Conservation (phyloP, 2,888 invertebrate genomes). For the Noctua pronuba region DNA sequence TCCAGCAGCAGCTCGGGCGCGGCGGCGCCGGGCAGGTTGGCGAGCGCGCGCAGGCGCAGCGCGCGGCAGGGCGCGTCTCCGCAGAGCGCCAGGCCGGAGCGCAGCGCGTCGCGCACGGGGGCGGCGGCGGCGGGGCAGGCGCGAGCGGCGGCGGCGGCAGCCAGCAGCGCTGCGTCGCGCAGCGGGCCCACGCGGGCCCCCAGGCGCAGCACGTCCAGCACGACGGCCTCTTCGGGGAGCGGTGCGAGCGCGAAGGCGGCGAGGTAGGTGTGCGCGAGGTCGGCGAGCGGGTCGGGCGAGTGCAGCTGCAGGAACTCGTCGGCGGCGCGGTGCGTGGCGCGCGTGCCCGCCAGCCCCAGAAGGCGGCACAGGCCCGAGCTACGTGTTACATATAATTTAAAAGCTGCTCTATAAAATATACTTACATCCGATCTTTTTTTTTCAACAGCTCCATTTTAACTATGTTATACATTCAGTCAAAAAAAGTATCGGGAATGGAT, state of each 20-base stretch:
- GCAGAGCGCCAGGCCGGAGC: conserved; percentile 66
- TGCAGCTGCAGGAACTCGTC: conserved; percentile 72
- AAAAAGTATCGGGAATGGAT: too few species aligned
- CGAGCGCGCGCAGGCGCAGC: conserved; percentile 75
- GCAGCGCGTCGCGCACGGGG: conserved; percentile 48
- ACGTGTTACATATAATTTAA: neutral
- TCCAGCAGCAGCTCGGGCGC: conserved; percentile 69
- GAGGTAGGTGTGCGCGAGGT: conserved; percentile 67
- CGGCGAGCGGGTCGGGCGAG: conserved; percentile 63
- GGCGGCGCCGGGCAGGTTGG: conserved; percentile 75
- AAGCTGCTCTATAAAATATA: neutral
- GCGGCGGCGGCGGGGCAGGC: conserved; percentile 46
- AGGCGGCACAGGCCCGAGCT: conserved; percentile 66
- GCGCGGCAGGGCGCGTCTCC: conserved; percentile 73
- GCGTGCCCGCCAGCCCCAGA: conserved; percentile 75
- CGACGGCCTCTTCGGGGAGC: conserved; percentile 57
- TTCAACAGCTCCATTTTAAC: too few species aligned
- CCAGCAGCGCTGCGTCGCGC: conserved; percentile 68
- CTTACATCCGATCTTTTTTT: too few species aligned
- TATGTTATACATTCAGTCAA: too few species aligned
- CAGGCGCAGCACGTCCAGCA: conserved; percentile 68
- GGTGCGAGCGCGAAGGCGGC: conserved; percentile 65
- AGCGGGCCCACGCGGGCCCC: conserved; percentile 64
- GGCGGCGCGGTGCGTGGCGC: conserved; percentile 71
- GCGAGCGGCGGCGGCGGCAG: conserved; percentile 66